Evolutionary conservation across 2,797 vertebrate genomes (phyloP).

Genomic region (Enteromius radiatus): DNA sequence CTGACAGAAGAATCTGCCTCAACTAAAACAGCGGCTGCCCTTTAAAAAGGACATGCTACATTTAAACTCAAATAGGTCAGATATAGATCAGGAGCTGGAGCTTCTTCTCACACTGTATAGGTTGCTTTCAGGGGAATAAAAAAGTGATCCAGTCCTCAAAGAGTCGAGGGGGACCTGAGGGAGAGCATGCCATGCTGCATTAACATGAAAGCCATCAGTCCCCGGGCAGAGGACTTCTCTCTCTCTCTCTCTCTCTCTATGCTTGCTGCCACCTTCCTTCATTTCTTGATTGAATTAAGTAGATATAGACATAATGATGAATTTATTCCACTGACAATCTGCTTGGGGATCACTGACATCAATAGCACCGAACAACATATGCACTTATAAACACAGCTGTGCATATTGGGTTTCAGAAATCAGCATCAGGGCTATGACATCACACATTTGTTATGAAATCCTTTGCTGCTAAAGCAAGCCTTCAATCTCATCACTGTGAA

Average conservation of each 20-base stretch:
- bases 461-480: not conserved
- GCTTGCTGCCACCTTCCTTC: conserved; percentile 14
- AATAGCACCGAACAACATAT: not conserved
- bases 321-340: not conserved
- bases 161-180: conserved; percentile 53
- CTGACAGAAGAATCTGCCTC: conserved; percentile 4
- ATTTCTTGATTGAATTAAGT: conserved; percentile 23
- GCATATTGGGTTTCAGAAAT: not conserved
- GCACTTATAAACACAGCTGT: not conserved
- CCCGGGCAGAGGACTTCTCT: conserved; percentile 21
- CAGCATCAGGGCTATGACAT: conserved; percentile 58
- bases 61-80: conserved; percentile 21
- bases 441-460: conserved; percentile 39
- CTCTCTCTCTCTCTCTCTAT: conserved; percentile 20
- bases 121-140: conserved; percentile 32
- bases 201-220: conserved; percentile 53
- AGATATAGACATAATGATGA: conserved; percentile 19
- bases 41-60: conserved; percentile 33
- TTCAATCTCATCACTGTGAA: not conserved
- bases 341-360: not conserved
- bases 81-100: conserved; percentile 41
- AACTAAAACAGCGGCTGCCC: not conserved
- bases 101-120: conserved; percentile 27
- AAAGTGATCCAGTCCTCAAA: conserved; percentile 35
- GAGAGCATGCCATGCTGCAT: conserved; percentile 58